Evolutionary conservation across 2,888 invertebrate genomes (phyloP), one percentile per base, ranked within the genome.

Genomic region (Amorpha juglandis): DNA sequence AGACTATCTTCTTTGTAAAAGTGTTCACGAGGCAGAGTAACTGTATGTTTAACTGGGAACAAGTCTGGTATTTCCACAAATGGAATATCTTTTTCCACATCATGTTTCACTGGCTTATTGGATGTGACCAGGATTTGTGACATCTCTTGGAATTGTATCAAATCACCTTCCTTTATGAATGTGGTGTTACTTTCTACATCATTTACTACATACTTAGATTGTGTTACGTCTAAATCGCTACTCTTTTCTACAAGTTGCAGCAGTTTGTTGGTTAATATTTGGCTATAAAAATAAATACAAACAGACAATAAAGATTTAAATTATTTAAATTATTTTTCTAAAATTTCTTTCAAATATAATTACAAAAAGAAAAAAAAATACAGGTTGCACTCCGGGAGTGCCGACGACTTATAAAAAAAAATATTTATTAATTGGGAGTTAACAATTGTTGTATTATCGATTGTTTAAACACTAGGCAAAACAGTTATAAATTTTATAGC

Each of bases 21-120:
- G 82, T 97, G 94, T 64, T 94, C 89, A 67, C 93, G 83, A 14
- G 93, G 89, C 68, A 97, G 83, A 62, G 96, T 96, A 64, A 97
- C 94, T 0, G 96, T 96, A 66, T 95, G 95, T 78, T 95, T 95
- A 16, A 98, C 87, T 1, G 98, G 98, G 84, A 94, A 94, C 69
- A 98, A 88, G 81, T 96, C 94, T 8, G 97, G 97, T 52, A 98
- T 85, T 64, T 94, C 83, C 47, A 94, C 81, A 68, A 91, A 89
- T 21, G 93, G 86, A 11, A 94, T 93, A 68, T 94, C 90, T 65
- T 94, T 92, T 9, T 92, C 86, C 71, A 83, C 78, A 12, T 90
- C 88, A 80, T 95, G 94, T 64, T 92, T 88, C 27, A 98, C 84
- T 4, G 96, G 95, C 64, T 93, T 93, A 53, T 91, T 90, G 21